Evolutionary conservation across 2,113 vertebrate genomes (phyloP).

Genomic region (Carassius carassius): DNA sequence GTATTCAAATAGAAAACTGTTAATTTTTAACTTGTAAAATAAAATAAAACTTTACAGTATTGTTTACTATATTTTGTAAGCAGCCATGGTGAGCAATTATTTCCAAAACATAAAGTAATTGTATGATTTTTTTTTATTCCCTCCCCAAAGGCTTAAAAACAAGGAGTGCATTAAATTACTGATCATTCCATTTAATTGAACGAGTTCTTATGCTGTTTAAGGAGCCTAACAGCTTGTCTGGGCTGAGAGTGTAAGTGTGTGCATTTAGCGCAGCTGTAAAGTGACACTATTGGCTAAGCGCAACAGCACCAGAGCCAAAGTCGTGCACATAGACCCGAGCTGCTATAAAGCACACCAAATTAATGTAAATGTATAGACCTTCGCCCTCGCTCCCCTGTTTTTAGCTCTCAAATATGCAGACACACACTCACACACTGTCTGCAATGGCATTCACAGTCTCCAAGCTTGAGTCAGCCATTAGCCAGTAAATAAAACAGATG

Average conservation of each 20-base stretch:
- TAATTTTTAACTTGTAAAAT: too few species aligned
- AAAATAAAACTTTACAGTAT: not conserved
- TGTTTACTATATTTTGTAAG: not conserved
- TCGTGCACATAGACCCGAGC: not conserved
- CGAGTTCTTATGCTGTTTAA: not conserved
- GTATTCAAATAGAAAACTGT: too few species aligned
- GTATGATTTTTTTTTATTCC: not conserved
- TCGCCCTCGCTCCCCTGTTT: not conserved
- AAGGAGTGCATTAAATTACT: not conserved
- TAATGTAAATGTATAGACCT: not conserved
- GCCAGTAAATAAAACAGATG: slow-evolving; percentile 64
- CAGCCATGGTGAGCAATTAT: not conserved
- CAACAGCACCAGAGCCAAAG: slow-evolving; percentile 10
- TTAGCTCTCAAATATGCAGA: slow-evolving; percentile 13
- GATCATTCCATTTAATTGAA: not conserved
- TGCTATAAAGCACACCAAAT: slow-evolving; percentile 19
- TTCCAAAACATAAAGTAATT: too few species aligned
- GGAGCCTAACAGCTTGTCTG: not conserved
- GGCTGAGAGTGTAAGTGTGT: not conserved
- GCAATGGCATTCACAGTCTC: slow-evolving; percentile 33
- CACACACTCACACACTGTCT: slow-evolving; percentile 15
- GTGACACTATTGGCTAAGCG: not conserved
- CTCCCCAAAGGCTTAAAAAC: not conserved
- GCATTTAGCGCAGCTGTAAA: slow-evolving; percentile 21
- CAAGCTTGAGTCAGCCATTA: slow-evolving; percentile 60